Percentiles rank a stretch among this genome's conserved stretches.
phyloP scores from a whole-genome alignment of 2,797 vertebrate genomes.

The Sciurus vulgaris region DNA sequence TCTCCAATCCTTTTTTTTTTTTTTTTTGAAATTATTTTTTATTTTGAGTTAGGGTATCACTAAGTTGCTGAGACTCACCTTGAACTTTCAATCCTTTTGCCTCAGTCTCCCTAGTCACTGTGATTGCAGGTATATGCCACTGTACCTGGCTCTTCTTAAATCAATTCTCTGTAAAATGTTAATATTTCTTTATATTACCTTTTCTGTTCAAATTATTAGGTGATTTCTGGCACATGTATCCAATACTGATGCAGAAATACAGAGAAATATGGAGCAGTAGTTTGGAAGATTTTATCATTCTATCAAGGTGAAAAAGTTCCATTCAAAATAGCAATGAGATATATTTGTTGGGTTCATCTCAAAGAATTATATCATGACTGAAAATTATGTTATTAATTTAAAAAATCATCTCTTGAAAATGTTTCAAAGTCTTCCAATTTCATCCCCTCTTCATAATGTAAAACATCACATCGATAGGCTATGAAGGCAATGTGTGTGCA shows the following conservation, averaged over 20 bases:
- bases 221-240: background rate
- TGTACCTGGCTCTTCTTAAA: too few relatives aligned
- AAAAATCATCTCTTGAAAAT: conserved; percentile 3
- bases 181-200: background rate
- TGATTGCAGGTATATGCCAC: too few relatives aligned
- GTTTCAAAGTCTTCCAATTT: conserved; percentile 36
- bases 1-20: too few relatives aligned
- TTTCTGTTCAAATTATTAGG: background rate
- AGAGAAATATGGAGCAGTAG: background rate
- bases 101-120: too few relatives aligned
- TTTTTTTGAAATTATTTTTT: too few relatives aligned
- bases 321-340: conserved; percentile 34
- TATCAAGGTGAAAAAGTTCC: background rate
- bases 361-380: conserved; percentile 19
- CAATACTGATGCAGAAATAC: background rate
- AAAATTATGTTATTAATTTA: conserved; percentile 3
- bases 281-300: conserved; percentile 12
- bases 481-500: background rate
- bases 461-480: conserved; percentile 5
- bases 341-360: background rate
- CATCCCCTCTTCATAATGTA: background rate
- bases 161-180: conserved; percentile 13
- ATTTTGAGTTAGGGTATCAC: too few relatives aligned
- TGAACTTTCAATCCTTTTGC: too few relatives aligned
- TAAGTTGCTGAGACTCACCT: too few relatives aligned